Percentiles rank a stretch among this genome's conserved stretches.
Evolutionary conservation across 1,140 invertebrate species (phyloP).

Genomic region (Melanaphis sacchari): DNA sequence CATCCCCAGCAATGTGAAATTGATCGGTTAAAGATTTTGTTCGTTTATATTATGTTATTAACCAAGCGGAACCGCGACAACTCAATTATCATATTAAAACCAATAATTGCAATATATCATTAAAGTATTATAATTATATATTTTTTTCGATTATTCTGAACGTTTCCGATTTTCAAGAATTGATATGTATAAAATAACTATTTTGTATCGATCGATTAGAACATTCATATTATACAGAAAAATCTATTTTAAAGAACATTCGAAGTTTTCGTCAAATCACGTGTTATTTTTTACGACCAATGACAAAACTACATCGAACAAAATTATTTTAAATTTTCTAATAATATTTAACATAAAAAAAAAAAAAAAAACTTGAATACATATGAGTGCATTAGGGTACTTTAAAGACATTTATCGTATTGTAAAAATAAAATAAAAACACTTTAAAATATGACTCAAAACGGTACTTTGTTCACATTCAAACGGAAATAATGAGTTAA

Average conservation of each 20-base stretch:
- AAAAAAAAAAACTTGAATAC: neutral
- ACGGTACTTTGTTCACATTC: neutral
- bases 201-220: neutral
- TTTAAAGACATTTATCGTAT: neutral
- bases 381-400: slow-evolving; percentile 5
- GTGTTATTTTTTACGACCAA: neutral
- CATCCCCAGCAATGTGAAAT: neutral
- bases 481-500: neutral
- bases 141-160: neutral
- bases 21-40: neutral
- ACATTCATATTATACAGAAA: neutral
- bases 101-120: neutral
- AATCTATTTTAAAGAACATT: neutral
- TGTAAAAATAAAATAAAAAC: slow-evolving; percentile 17
- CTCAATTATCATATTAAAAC: neutral
- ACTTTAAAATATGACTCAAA: slow-evolving; percentile 18
- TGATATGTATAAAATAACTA: neutral
- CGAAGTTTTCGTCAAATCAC: neutral
- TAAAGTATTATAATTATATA: neutral
- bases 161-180: neutral
- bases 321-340: neutral
- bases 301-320: neutral
- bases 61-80: neutral
- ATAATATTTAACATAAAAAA: neutral
- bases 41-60: neutral